phyloP scores from a whole-genome alignment of 2,888 invertebrate genomes.

The Cephonodes hylas region DNA sequence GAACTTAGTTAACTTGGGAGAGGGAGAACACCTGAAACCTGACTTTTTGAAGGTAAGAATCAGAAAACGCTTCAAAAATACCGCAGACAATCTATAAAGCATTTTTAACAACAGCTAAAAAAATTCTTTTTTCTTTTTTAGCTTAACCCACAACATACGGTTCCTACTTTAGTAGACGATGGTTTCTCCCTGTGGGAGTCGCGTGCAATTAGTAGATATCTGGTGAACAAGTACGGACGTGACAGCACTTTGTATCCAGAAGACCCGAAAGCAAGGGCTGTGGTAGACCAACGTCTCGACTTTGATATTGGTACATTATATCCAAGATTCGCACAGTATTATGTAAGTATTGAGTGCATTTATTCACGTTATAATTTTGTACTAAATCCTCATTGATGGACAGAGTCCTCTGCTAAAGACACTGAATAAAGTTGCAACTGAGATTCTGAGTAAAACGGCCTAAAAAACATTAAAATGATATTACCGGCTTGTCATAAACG shows the following conservation, averaged over 20 bases:
- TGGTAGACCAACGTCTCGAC: conserved; percentile 88
- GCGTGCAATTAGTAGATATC: conserved; percentile 87
- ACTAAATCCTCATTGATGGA: no score
- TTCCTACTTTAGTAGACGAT: conserved; percentile 90
- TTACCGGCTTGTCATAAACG: no score
- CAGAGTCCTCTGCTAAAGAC: no score
- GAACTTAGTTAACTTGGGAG: conserved; percentile 74
- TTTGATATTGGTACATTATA: conserved; percentile 89
- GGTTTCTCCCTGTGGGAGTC: conserved; percentile 92
- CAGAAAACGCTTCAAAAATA: background rate
- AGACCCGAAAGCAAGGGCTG: conserved; percentile 85
- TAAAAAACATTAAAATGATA: no score
- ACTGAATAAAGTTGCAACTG: no score
- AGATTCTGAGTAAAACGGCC: no score
- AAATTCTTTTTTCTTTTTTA: conserved; percentile 57
- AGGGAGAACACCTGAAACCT: conserved; percentile 81
- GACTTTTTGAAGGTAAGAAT: conserved; percentile 81
- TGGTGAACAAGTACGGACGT: conserved; percentile 88
- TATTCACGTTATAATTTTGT: background rate
- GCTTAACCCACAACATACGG: conserved; percentile 90
- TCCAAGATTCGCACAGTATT: conserved; percentile 83
- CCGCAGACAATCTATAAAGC: background rate
- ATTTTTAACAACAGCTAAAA: no score
- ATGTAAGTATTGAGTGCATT: conserved; percentile 74
- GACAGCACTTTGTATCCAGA: conserved; percentile 86